Evolutionary conservation across 2,113 vertebrate genomes (phyloP).

Genomic region (Balaeniceps rex): DNA sequence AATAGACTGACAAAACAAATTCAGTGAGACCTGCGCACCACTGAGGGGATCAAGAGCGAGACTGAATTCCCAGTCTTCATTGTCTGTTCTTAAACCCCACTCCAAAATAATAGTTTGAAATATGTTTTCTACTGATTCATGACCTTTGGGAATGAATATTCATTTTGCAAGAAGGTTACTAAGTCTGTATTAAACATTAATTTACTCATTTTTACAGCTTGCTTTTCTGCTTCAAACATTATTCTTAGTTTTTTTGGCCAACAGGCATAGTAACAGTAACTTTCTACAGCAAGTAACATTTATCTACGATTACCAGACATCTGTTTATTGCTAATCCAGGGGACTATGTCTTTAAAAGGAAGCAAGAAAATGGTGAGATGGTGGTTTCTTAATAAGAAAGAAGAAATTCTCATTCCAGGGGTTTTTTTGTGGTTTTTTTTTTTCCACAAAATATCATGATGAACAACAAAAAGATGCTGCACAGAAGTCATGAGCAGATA

Average conservation of each 20-base stretch:
- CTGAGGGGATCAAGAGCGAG: background rate
- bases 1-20: background rate
- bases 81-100: background rate
- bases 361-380: background rate
- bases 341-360: background rate
- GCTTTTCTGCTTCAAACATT: background rate
- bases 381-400: background rate
- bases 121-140: background rate
- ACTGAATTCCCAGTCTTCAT: background rate
- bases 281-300: background rate
- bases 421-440: rapidly evolving
- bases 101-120: background rate
- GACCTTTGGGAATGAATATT: background rate
- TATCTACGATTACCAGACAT: background rate
- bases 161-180: background rate
- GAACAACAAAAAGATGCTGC: background rate
- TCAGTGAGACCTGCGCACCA: background rate
- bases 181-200: background rate
- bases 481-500: background rate
- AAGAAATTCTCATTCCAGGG: background rate
- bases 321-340: background rate
- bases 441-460: background rate
- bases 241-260: background rate
- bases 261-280: background rate
- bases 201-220: background rate